A percentile compares a stretch with the other conserved stretches of the same genome.
These are phyloP conservation scores for Ophiodon elongatus DNA, from an alignment of 2,113 vertebrate genomes.

Conservation along the genomic window DNA sequence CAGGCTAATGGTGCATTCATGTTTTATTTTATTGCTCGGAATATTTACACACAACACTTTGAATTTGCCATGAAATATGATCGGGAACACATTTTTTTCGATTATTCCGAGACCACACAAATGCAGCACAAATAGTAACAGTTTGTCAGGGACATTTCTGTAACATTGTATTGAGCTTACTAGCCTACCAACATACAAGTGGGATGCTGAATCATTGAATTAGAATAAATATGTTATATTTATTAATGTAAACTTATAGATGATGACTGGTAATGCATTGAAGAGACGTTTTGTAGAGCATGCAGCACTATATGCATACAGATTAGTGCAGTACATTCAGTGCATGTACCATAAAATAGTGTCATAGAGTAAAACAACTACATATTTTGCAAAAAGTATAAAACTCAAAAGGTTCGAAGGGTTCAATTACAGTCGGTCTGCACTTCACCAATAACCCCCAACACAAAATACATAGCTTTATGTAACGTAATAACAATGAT, in stretches of 20 bases:
- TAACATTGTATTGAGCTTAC: neutral
- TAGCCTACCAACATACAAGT: no score
- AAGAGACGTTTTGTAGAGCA: neutral
- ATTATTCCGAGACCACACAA: no score
- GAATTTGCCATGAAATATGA: no score
- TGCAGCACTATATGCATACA: neutral
- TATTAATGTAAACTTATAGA: neutral
- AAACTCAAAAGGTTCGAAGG: neutral
- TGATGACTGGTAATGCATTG: neutral
- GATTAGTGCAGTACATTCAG: neutral
- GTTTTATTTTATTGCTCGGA: no score
- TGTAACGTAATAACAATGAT: neutral
- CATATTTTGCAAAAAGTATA: no score
- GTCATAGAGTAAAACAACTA: neutral
- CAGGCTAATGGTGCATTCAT: no score
- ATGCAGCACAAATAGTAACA: neutral
- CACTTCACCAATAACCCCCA: neutral
- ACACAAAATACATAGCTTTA: neutral
- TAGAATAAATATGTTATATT: neutral
- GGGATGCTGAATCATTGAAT: no score
- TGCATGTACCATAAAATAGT: neutral
- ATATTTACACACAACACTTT: no score
- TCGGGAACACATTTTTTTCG: no score
- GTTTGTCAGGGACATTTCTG: neutral
- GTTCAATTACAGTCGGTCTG: neutral